Evolutionary conservation across 2,113 vertebrate species (phyloP), one percentile per base, ranked within the genome.

Genomic region (Crotophaga sulcirostris): DNA sequence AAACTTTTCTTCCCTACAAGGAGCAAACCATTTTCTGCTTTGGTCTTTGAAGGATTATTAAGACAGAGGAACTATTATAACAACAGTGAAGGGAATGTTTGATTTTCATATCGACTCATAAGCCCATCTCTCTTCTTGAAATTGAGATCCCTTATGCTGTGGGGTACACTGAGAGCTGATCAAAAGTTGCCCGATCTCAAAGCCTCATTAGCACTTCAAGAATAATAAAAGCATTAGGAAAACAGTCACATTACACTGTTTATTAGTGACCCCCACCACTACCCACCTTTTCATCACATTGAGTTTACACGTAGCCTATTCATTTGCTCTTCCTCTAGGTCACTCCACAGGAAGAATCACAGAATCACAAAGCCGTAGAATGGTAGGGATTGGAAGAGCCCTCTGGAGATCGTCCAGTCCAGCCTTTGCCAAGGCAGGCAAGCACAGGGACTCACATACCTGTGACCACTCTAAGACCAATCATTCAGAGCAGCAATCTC

Each of bases 21-120:
- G 47, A 93, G 7, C n/a, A 80, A 83, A 62, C 23, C 14, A 66
- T 85, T 89, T 91, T 79, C 86, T 94, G 58, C 84, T 87, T 85
- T 6, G 2, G 58, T 45, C 63, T 91, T 96, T 59, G 52, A 93
- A 42, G 70, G 81, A 83, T 93, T 91, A 94, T 72, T 69, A 69
- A 54, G 29, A 93, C 58, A 96, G 58, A 94, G 67, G 38, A 87
- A 66, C 87, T 78, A 69, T 73, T 95, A 58, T 64, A 82, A 89
- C 40, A 84, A 64, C 42, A 64, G 84, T 49, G 58, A 89, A 66
- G 45, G 62, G 84, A 89, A 82, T 76, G 49, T 28, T 87, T 82
- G 54, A 91, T 93, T 96, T 96, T 87, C 13, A 3, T 66, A 93
- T 92, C 67, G 87, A 45, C 9, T 75, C n/a, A 0, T 24, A 94